These are phyloP conservation scores for Megalops cyprinoides DNA, from an alignment of 2,797 vertebrate genomes.

Conservation along the genomic window DNA sequence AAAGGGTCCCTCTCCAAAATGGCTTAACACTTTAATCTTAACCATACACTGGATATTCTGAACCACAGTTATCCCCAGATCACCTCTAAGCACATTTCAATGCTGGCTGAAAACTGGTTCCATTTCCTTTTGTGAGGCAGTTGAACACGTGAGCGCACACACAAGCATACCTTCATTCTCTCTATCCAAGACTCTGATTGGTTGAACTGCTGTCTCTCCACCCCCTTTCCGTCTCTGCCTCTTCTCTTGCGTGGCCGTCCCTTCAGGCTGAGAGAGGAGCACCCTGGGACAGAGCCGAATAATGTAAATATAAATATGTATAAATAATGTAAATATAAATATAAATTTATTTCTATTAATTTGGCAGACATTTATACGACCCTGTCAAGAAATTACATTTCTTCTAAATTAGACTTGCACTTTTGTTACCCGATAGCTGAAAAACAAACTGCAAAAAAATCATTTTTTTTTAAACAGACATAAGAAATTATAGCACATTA, in stretches of 20 bases:
- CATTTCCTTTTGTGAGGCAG: background rate
- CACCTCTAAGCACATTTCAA: too few species aligned
- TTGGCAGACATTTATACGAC: too few species aligned
- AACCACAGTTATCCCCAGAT: too few species aligned
- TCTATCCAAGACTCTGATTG: slow-evolving; percentile 76
- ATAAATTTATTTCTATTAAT: too few species aligned
- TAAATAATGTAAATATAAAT: too few species aligned
- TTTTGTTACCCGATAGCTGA: background rate
- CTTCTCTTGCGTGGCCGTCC: slow-evolving; percentile 77
- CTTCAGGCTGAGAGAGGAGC: slow-evolving; percentile 74
- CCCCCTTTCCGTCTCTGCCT: slow-evolving; percentile 57
- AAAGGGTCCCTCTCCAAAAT: too few species aligned
- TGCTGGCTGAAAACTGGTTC: background rate
- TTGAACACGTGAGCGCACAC: slow-evolving; percentile 5
- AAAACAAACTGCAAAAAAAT: background rate
- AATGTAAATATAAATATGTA: too few species aligned
- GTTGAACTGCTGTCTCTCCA: slow-evolving; percentile 56
- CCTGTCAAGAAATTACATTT: background rate
- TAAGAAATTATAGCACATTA: too few species aligned
- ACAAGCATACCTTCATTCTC: slow-evolving; percentile 70
- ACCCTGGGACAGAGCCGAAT: slow-evolving; percentile 57
- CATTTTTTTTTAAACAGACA: too few species aligned
- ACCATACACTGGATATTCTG: too few species aligned
- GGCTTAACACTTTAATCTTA: too few species aligned
- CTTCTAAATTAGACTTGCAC: background rate